A percentile compares a stretch with the other conserved stretches of the same genome.
Evolutionary conservation across 2,113 vertebrate species (phyloP).

Genomic region (Telmatochromis sp.): DNA sequence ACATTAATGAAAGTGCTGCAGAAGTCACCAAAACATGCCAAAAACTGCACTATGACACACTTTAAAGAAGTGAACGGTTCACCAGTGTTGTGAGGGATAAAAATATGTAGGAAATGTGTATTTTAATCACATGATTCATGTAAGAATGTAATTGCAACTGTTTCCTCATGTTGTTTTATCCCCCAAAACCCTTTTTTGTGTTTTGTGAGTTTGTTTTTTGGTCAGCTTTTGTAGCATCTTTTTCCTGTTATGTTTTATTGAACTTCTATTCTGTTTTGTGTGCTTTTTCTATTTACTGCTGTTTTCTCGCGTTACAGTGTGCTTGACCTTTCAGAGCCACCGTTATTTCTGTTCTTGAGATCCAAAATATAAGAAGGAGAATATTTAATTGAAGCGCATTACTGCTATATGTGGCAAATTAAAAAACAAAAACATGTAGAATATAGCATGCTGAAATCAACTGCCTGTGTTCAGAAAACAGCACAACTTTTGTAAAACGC

Average conservation of each 20-base stretch:
- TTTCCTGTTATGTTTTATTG: not conserved
- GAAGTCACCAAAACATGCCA: not conserved
- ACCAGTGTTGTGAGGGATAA: not conserved
- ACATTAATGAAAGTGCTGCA: not conserved
- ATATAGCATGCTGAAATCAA: not conserved
- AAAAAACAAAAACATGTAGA: fast-evolving
- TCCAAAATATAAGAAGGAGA: not conserved
- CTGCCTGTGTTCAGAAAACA: not conserved
- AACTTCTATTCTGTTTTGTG: not conserved
- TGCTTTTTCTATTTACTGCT: not conserved
- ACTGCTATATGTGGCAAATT: not conserved
- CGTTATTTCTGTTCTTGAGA: not conserved
- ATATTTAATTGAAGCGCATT: not conserved
- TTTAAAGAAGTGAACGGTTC: not conserved
- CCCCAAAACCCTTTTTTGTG: not conserved
- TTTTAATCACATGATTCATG: not conserved
- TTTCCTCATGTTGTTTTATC: not conserved
- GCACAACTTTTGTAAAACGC: fast-evolving
- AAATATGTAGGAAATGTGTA: not conserved
- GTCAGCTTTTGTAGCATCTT: not conserved
- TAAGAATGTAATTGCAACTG: not conserved
- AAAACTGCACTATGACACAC: not conserved
- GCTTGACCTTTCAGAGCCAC: not conserved
- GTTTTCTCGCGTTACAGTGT: fast-evolving
- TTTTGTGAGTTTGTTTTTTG: not conserved